Evolutionary conservation across 2,113 vertebrate genomes (phyloP).

Genomic region (Embiotoca jacksoni): DNA sequence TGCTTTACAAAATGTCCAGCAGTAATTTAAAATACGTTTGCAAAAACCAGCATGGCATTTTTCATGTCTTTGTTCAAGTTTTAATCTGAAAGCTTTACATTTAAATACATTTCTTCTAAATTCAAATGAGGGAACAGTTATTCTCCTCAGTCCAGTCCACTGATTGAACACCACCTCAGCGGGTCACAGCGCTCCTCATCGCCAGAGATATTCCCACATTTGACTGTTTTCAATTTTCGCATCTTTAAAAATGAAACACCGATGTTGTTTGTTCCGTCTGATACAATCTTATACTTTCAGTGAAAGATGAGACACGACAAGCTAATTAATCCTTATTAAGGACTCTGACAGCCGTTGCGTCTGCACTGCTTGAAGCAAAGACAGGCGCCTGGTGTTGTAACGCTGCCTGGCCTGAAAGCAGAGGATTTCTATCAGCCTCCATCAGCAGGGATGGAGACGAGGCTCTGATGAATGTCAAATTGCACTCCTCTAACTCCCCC

Average conservation of each 20-base stretch:
- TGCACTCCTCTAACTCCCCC: slow-evolving; percentile 63
- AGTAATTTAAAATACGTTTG: not conserved
- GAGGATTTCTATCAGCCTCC: slow-evolving; percentile 64
- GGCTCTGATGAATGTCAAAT: slow-evolving; percentile 70
- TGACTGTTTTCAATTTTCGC: not conserved
- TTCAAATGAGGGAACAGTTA: not conserved
- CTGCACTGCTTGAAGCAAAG: slow-evolving; percentile 55
- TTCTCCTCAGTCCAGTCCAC: not conserved
- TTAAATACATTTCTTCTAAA: no score
- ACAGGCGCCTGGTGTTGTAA: slow-evolving; percentile 15
- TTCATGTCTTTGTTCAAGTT: not conserved
- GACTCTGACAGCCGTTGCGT: slow-evolving; percentile 49
- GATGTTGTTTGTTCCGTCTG: slow-evolving; percentile 26
- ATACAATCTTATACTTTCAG: not conserved
- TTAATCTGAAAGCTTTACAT: no score
- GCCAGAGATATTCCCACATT: not conserved
- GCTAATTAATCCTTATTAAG: slow-evolving; percentile 59
- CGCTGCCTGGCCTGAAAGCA: slow-evolving; percentile 46
- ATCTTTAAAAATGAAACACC: slow-evolving; percentile 24
- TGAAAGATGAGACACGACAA: slow-evolving; percentile 32
- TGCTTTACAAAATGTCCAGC: not conserved
- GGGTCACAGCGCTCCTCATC: slow-evolving; percentile 5
- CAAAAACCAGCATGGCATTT: not conserved
- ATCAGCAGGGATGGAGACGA: slow-evolving; percentile 63
- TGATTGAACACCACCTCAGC: not conserved